phyloP scores from a whole-genome alignment of 1,140 invertebrate species.

The Steinernema khuongi region DNA sequence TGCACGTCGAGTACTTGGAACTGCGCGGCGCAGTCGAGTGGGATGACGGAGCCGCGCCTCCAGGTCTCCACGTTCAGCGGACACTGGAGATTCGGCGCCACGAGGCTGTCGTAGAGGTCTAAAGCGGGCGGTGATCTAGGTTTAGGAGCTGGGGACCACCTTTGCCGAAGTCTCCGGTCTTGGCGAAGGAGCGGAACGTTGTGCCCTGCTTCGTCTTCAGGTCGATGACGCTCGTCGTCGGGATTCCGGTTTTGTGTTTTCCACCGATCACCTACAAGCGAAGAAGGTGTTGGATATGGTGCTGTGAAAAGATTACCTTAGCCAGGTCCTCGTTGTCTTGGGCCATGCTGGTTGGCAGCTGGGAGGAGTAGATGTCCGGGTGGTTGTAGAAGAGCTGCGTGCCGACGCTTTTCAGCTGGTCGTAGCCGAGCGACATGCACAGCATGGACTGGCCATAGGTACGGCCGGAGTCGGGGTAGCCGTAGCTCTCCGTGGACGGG shows the following conservation, averaged over 20 bases:
- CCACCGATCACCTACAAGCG: conserved; percentile 27
- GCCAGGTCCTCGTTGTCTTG: conserved; percentile 34
- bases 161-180: conserved; percentile 35
- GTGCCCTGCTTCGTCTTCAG: conserved; percentile 28
- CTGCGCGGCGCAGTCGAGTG: conserved; percentile 16
- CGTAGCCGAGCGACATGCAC: conserved; percentile 40
- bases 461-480: conserved; percentile 35
- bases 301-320: conserved; percentile 15
- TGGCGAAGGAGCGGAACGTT: conserved; percentile 37
- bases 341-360: conserved; percentile 34
- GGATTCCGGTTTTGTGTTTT: conserved; percentile 28
- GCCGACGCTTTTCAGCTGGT: conserved; percentile 32
- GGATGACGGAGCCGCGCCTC: conserved; percentile 31
- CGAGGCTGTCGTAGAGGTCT: conserved; percentile 40
- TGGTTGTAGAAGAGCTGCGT: conserved; percentile 40
- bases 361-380: conserved; percentile 37
- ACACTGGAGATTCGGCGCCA: conserved; percentile 34
- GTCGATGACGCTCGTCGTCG: conserved; percentile 19
- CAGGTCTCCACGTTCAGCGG: conserved; percentile 39
- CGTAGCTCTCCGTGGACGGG: conserved; percentile 32
- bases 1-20: conserved; percentile 21
- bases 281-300: neutral
- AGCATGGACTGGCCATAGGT: conserved; percentile 41
- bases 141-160: conserved; percentile 12
- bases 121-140: neutral